Base-by-base conservation (phyloP, 2,888 invertebrate genomes). In the Trypoxylon attenuatum region DNA sequence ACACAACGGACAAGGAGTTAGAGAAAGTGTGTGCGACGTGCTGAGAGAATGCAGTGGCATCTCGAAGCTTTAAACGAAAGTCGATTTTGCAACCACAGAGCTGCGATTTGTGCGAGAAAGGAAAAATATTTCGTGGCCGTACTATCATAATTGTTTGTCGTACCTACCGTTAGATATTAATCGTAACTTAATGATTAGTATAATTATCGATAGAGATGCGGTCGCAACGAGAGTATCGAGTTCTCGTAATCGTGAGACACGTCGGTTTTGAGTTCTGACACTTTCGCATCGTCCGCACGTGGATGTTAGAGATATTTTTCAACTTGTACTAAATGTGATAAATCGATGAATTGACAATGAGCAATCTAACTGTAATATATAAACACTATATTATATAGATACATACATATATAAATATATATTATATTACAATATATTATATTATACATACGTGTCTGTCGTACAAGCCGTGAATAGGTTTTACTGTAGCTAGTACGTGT, bases 221-320 rank as follows among this genome's bases (percentile, higher is more conserved):
- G 53, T 54, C 19, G 55, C 56, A 56, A 64, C 59, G 57, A 66
- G 55, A 58, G 63, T 13, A 13, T 27, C 58, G 49, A 13, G 6
- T 18, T 6, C 25, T 41, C 39, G 25, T 10, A 15, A 15, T 46
- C 2, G n/a, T n/a, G n/a, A n/a, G 23, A 29, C 8, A 27, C 41
- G 15, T 10, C 27, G 22, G 19, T 18, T 4, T 16, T 16, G 57
- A 23, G 33, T 23, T 51, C 47, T 41, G 46, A 45, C 27, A 43
- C 43, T 45, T 47, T n/a, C 59, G 65, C 53, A 59, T 41, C 29
- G 63, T 58, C 69, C 21, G n/a, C 72, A 87, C 87, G 86, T 86
- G 81, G 80, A 84, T 87, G 88, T 88, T 88, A 86, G 87, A 83
- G 78, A 86, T 86, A 87, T 86, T 87, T 87, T 86, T 87, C 82